A percentile compares a stretch with the other conserved stretches of the same genome.
Conservation (phyloP, 2,888 invertebrate species). For the Kuschelorhynchus macadamiae region DNA sequence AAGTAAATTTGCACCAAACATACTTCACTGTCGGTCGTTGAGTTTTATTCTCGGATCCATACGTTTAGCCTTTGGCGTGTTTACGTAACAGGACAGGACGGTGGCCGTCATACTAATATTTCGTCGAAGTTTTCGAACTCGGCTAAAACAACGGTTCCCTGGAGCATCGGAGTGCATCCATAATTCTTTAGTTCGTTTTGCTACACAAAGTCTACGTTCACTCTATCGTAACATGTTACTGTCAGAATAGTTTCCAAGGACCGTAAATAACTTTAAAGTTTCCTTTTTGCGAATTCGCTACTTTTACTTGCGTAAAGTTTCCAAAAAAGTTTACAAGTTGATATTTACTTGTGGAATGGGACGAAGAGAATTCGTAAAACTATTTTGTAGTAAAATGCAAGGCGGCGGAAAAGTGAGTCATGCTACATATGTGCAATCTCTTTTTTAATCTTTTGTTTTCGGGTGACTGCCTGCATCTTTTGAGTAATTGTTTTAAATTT, state of each 20-base stretch:
- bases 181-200: slow-evolving; percentile 28
- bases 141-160: slow-evolving; percentile 7
- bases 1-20: too few species aligned
- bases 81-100: neutral
- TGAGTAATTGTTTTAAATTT: too few species aligned
- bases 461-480: too few species aligned
- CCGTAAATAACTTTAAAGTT: slow-evolving; percentile 20
- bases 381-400: too few species aligned
- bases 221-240: slow-evolving; percentile 19
- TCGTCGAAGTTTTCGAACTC: slow-evolving; percentile 16
- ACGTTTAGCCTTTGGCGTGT: too few species aligned
- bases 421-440: too few species aligned
- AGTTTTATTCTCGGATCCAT: too few species aligned
- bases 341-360: neutral
- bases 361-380: too few species aligned
- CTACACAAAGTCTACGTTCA: slow-evolving; percentile 19
- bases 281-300: slow-evolving; percentile 6
- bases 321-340: neutral
- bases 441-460: too few species aligned
- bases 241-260: slow-evolving; percentile 25
- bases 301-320: slow-evolving; percentile 17
- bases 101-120: slow-evolving; percentile 12
- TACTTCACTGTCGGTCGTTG: too few species aligned
- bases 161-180: slow-evolving; percentile 17
- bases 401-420: too few species aligned